These are phyloP conservation scores for Tauraco erythrolophus DNA, from an alignment of 2,113 vertebrate species.

Conservation along the genomic window DNA sequence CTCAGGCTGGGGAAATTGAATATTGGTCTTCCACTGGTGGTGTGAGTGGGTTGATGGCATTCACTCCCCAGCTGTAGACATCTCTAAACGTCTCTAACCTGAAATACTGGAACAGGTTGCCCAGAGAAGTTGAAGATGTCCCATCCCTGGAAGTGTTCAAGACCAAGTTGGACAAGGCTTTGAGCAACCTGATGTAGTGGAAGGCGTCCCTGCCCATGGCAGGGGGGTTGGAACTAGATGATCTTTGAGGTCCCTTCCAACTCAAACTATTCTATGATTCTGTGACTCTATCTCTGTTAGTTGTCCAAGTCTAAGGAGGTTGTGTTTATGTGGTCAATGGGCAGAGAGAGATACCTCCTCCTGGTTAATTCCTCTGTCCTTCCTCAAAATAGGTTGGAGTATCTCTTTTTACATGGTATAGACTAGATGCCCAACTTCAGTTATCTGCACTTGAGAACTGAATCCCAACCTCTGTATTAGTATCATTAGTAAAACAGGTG, in stretches of 20 bases:
- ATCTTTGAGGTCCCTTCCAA: too few relatives aligned
- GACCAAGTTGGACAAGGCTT: too few relatives aligned
- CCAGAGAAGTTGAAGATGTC: too few relatives aligned
- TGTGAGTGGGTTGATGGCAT: neutral
- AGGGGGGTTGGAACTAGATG: too few relatives aligned
- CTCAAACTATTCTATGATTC: too few relatives aligned
- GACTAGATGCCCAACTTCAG: neutral
- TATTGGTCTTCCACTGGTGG: neutral
- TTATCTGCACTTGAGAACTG: neutral
- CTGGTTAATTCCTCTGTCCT: neutral
- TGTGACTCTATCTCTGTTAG: neutral
- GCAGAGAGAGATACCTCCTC: neutral
- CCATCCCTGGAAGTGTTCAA: too few relatives aligned
- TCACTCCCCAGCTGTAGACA: neutral
- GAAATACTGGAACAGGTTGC: too few relatives aligned
- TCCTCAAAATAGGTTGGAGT: neutral
- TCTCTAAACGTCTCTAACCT: too few relatives aligned
- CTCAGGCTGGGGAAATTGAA: neutral
- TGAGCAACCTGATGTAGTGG: too few relatives aligned
- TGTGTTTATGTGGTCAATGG: neutral
- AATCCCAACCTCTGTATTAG: neutral
- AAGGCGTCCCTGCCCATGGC: too few relatives aligned
- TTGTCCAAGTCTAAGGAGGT: neutral
- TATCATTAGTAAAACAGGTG: neutral
- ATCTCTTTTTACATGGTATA: neutral